Conservation (phyloP, 2,888 invertebrate genomes). For the Ennomos erosarius region DNA sequence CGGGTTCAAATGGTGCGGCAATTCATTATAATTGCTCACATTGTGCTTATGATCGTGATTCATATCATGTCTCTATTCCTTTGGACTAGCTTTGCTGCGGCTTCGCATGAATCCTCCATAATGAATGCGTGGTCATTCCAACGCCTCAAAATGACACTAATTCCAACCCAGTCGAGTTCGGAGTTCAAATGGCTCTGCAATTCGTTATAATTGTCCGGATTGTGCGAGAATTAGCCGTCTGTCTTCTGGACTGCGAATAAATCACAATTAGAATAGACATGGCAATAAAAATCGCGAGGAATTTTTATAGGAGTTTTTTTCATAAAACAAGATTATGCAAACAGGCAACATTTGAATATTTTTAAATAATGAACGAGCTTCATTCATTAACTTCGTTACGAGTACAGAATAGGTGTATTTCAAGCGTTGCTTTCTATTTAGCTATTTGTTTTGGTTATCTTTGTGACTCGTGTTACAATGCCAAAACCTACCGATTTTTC, state of each 20-base stretch:
- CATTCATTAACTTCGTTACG: constrained; percentile 27
- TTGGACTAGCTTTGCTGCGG: neutral
- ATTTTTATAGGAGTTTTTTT: constrained; percentile 27
- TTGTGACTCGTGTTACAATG: constrained; percentile 3
- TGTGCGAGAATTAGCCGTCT: constrained; percentile 46
- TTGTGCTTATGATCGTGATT: constrained; percentile 23
- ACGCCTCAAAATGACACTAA: constrained; percentile 41
- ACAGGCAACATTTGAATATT: constrained; percentile 26
- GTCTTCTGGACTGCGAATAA: constrained; percentile 41
- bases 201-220: constrained; percentile 51
- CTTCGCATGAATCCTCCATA: constrained; percentile 2
- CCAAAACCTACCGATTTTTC: neutral
- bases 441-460: constrained; percentile 17
- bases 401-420: constrained; percentile 9
- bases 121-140: constrained; percentile 11
- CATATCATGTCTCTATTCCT: neutral
- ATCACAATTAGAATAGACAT: constrained; percentile 46
- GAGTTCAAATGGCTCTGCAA: constrained; percentile 39
- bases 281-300: constrained; percentile 23
- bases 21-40: constrained; percentile 49
- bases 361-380: constrained; percentile 15
- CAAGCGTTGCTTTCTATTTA: constrained; percentile 5
- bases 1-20: constrained; percentile 38
- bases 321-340: constrained; percentile 26
- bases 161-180: constrained; percentile 37